Conservation (phyloP, 2,888 invertebrate species). For the Eustalomyia histrio region DNA sequence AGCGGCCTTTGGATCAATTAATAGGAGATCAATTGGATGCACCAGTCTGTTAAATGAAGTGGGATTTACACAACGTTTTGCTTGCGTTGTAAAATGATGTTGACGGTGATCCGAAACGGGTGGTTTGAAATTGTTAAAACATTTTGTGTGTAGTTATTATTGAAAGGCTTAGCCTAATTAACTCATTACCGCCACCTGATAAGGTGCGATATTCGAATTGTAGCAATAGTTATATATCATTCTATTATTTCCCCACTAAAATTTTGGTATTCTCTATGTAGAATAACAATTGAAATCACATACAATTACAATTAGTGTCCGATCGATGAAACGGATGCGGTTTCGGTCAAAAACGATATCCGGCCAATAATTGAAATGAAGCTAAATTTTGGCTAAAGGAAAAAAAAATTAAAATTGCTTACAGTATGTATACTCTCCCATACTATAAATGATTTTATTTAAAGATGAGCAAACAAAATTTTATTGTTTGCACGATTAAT, state of each 20-base stretch:
- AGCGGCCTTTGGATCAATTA: conserved; percentile 91
- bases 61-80: not conserved
- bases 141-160: not conserved
- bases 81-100: not conserved
- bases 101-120: not conserved
- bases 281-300: conserved; percentile 10
- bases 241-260: conserved; percentile 9
- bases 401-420: no score
- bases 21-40: conserved; percentile 90
- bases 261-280: conserved; percentile 29
- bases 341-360: no score
- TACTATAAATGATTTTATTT: no score
- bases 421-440: no score
- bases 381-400: no score
- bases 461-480: no score
- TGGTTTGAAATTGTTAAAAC: not conserved
- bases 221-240: conserved; percentile 35
- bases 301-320: not conserved
- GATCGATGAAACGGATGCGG: no score
- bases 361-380: no score
- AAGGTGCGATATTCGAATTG: conserved; percentile 27
- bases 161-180: conserved; percentile 44
- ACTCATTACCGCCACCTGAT: not conserved
- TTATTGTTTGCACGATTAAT: no score
- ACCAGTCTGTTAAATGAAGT: conserved; percentile 72